Conservation (phyloP, 2,113 vertebrate genomes). For the Fulica atra region DNA sequence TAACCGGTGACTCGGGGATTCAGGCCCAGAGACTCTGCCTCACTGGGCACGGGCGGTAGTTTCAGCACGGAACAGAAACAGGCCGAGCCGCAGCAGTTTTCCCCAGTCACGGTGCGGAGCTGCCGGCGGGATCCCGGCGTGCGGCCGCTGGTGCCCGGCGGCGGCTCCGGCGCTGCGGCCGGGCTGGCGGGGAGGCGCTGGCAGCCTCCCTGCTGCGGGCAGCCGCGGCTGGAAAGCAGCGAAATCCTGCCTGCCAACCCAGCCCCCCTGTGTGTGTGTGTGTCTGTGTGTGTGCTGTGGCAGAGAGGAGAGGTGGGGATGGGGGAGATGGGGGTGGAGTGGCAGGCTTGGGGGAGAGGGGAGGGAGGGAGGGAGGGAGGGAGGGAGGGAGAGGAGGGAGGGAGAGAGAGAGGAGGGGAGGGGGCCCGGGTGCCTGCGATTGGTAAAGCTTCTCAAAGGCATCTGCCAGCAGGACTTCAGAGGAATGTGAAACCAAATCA, state of each 20-base stretch:
- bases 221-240: neutral
- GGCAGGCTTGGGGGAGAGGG: neutral
- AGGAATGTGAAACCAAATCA: constrained; percentile 94
- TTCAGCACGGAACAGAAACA: neutral
- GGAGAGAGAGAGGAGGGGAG: constrained; percentile 64
- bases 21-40: neutral
- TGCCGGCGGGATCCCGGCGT: neutral
- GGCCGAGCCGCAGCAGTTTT: neutral
- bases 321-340: neutral
- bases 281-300: neutral
- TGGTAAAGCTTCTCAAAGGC: constrained; percentile 80
- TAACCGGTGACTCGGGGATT: neutral
- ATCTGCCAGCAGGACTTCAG: constrained; percentile 83
- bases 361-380: constrained; percentile 44
- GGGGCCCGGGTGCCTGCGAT: constrained; percentile 77
- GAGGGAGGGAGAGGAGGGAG: constrained; percentile 45
- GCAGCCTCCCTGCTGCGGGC: neutral
- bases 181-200: neutral
- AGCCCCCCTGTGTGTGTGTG: neutral
- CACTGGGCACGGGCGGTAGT: neutral
- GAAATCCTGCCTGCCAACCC: neutral
- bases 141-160: neutral
- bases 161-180: neutral
- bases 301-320: neutral
- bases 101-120: neutral